Conservation (phyloP, 2,888 invertebrate genomes). For the Punctoribates punctum region DNA sequence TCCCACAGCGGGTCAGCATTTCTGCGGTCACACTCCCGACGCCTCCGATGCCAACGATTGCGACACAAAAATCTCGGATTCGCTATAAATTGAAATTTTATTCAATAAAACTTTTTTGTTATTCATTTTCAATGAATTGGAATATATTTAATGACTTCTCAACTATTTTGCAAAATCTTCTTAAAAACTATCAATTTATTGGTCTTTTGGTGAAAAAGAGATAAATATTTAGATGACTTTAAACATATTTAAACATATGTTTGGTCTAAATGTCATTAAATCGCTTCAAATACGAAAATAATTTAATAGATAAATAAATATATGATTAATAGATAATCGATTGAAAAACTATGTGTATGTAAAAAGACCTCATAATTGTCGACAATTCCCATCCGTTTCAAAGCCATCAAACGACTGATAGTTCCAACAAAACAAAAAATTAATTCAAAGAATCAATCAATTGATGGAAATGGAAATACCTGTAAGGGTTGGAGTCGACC, state of each 20-base stretch:
- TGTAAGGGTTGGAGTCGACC: conserved; percentile 96
- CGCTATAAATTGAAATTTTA: conserved; percentile 55
- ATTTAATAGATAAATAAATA: not conserved
- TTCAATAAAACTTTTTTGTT: not conserved
- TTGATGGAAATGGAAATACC: conserved; percentile 58
- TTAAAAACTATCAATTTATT: too few relatives aligned
- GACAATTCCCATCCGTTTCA: conserved; percentile 98
- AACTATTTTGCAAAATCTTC: too few relatives aligned
- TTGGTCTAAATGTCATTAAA: not conserved
- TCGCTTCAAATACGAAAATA: not conserved
- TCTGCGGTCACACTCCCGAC: conserved; percentile 99
- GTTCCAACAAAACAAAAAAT: conserved; percentile 42
- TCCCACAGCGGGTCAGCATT: conserved; percentile 97
- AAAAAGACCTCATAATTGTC: conserved; percentile 76
- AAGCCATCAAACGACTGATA: conserved; percentile 90
- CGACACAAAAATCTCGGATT: conserved; percentile 80
- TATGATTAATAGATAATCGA: not conserved
- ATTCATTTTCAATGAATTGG: not conserved
- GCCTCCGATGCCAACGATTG: conserved; percentile 95
- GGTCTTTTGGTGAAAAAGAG: too few relatives aligned
- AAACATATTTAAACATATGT: not conserved
- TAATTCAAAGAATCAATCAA: conserved; percentile 24
- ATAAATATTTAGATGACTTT: not conserved
- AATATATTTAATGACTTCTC: not conserved
- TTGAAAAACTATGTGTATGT: not conserved